Evolutionary conservation across 2,888 invertebrate genomes (phyloP).

Genomic region (Alloplasta piceator): DNA sequence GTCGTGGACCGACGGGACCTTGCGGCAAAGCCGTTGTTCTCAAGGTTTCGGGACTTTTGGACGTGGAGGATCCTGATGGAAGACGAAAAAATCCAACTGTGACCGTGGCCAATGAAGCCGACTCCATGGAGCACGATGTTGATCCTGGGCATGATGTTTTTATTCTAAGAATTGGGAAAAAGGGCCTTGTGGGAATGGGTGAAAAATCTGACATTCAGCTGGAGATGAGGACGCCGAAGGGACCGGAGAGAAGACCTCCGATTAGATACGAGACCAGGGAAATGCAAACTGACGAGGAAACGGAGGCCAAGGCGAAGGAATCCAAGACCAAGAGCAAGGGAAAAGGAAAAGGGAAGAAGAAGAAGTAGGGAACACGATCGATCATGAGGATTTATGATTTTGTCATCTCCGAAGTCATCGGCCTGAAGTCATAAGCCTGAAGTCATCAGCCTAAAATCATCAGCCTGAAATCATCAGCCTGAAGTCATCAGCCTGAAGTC

Average conservation of each 20-base stretch:
- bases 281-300: slow-evolving; percentile 86
- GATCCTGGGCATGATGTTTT: slow-evolving; percentile 90
- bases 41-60: slow-evolving; percentile 79
- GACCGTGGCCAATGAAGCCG: slow-evolving; percentile 73
- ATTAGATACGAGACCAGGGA: slow-evolving; percentile 87
- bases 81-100: slow-evolving; percentile 72
- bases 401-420: slow-evolving; percentile 4
- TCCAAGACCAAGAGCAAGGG: slow-evolving; percentile 57
- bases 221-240: slow-evolving; percentile 90
- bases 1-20: slow-evolving; percentile 69
- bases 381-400: neutral
- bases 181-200: slow-evolving; percentile 87
- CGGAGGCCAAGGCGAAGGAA: slow-evolving; percentile 53
- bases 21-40: slow-evolving; percentile 79
- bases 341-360: slow-evolving; percentile 57
- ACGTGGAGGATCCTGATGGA: slow-evolving; percentile 64
- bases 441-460: slow-evolving; percentile 23
- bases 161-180: slow-evolving; percentile 90
- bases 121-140: slow-evolving; percentile 70
- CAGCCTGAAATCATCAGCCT: slow-evolving; percentile 13
- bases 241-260: slow-evolving; percentile 86
- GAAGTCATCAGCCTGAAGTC: slow-evolving; percentile 42
- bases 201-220: slow-evolving; percentile 89
- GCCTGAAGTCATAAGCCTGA: slow-evolving; percentile 26
- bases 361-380: slow-evolving; percentile 20